These are phyloP conservation scores for Drosophila merina DNA, from an alignment of 2,888 invertebrate species.

Conservation along the genomic window DNA sequence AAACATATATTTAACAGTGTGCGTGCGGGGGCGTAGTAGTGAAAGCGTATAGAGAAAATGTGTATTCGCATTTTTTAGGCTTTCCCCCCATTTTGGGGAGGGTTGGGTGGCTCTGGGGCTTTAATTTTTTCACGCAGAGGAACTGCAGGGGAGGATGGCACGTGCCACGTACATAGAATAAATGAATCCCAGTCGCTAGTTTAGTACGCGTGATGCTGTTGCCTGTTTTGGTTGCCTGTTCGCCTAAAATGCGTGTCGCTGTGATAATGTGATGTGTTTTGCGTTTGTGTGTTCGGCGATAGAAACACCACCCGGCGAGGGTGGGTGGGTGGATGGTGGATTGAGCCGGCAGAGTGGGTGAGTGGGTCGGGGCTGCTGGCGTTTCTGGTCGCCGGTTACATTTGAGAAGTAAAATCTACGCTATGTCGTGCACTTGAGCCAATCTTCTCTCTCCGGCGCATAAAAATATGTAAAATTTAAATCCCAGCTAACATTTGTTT, in stretches of 20 bases:
- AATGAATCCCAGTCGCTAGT: constrained; percentile 20
- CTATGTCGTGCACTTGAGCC: constrained; percentile 74
- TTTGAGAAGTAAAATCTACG: constrained; percentile 83
- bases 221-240: constrained; percentile 74
- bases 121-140: not conserved
- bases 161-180: constrained; percentile 5
- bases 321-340: not conserved
- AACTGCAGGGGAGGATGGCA: constrained; percentile 11
- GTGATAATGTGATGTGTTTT: constrained; percentile 72
- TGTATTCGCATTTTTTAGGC: constrained; percentile 21
- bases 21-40: constrained; percentile 6
- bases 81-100: constrained; percentile 1
- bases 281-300: constrained; percentile 21
- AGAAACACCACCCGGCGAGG: not conserved
- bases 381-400: constrained; percentile 76
- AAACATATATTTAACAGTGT: not conserved
- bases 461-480: constrained; percentile 41
- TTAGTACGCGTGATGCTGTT: constrained; percentile 69
- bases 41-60: constrained; percentile 32
- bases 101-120: constrained; percentile 8
- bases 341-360: not conserved
- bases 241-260: constrained; percentile 75
- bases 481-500: constrained; percentile 39
- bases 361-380: constrained; percentile 4
- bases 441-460: constrained; percentile 57